Percentiles rank a stretch among this genome's conserved stretches.
These are phyloP conservation scores for Meleagris gallopavo DNA, from an alignment of 2,113 vertebrate genomes.

Conservation along the genomic window DNA sequence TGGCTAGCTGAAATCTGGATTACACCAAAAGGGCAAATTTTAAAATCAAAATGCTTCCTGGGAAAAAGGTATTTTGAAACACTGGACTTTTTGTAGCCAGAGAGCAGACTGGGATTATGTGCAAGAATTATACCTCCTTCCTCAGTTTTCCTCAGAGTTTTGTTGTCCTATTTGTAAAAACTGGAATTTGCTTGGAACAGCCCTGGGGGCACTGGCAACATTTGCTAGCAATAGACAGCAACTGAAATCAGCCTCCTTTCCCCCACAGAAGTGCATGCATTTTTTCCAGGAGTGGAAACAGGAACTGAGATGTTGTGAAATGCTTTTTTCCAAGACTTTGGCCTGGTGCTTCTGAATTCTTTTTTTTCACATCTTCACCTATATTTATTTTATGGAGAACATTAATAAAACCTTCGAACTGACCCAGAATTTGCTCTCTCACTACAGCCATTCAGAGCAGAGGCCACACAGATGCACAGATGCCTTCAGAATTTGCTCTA, in stretches of 20 bases:
- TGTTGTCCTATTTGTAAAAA: not conserved
- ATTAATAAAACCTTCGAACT: not conserved
- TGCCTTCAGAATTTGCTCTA: not conserved
- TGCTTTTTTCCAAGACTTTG: too few relatives aligned
- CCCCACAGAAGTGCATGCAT: not conserved
- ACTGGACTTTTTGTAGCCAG: not conserved
- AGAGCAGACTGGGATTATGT: not conserved
- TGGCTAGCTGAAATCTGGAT: not conserved
- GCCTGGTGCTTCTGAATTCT: not conserved
- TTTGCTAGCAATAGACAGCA: not conserved
- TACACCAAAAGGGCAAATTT: not conserved
- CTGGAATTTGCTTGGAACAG: not conserved
- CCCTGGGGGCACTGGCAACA: not conserved
- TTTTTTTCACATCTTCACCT: not conserved
- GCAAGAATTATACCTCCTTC: not conserved
- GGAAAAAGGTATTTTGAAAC: not conserved
- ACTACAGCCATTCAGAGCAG: not conserved
- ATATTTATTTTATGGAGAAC: not conserved
- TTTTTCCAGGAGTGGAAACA: not conserved
- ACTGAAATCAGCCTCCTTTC: not conserved
- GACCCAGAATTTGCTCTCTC: not conserved
- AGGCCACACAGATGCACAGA: not conserved
- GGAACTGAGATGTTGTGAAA: not conserved
- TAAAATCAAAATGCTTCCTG: not conserved
- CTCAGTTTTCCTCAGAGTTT: not conserved